phyloP scores from a whole-genome alignment of 23 tunicate species.

The Trididemnum clinides region DNA sequence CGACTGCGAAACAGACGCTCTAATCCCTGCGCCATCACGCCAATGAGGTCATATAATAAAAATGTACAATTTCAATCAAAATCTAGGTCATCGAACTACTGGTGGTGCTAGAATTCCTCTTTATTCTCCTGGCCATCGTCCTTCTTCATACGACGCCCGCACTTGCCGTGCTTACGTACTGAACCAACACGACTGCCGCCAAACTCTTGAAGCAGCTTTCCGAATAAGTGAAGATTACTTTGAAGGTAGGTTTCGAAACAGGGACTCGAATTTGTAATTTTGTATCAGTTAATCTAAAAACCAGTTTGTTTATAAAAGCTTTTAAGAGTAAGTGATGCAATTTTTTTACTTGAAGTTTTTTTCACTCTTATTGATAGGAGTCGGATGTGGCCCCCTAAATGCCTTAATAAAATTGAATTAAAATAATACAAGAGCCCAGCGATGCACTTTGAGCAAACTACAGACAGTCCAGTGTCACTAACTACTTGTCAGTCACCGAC shows the following conservation, averaged over 20 bases:
- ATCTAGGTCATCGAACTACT: conserved; percentile 5
- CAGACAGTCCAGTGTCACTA: too few species aligned
- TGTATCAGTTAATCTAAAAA: neutral
- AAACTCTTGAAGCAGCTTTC: neutral
- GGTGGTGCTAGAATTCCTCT: neutral
- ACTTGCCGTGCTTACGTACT: neutral
- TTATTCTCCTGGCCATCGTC: conserved; percentile 11
- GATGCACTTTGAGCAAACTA: too few species aligned
- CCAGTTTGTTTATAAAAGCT: neutral
- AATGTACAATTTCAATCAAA: neutral
- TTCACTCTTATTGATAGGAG: too few species aligned
- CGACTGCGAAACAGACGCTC: too few species aligned
- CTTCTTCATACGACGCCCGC: neutral
- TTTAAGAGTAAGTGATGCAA: too few species aligned
- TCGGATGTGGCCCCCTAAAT: too few species aligned
- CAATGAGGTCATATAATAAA: too few species aligned
- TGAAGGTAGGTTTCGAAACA: neutral
- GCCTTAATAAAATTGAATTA: too few species aligned
- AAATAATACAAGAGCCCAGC: too few species aligned
- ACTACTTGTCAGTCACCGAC: too few species aligned
- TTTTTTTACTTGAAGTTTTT: too few species aligned
- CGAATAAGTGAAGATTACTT: neutral
- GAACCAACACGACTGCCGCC: neutral
- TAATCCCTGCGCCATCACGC: too few species aligned
- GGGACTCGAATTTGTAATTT: neutral